Base-by-base conservation (phyloP, 2,888 invertebrate species). In the Caenorhabditis zanzibari region DNA sequence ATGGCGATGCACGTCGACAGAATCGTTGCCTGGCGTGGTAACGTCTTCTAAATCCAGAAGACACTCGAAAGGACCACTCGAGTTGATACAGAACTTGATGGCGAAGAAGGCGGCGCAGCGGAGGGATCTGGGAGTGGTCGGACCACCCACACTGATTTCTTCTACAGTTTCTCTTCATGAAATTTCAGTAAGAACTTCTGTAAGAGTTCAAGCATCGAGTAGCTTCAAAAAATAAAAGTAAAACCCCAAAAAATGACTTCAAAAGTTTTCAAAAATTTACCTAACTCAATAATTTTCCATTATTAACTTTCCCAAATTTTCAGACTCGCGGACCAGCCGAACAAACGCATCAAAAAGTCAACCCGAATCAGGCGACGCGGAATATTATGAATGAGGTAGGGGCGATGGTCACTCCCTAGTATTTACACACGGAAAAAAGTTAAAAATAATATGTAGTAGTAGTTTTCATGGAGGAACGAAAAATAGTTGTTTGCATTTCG, bases 301-400 rank as follows among this genome's bases (percentile, higher is more conserved):
- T n/a, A n/a, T n/a, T n/a, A n/a, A n/a, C n/a, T n/a, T n/a, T n/a
- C n/a, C 24, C 38, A n/a, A 26, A n/a, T 49, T 82, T 82, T 56
- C 82, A 82, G 82, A 77, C 68, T 26, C 77, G 77, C 28, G 52
- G 26, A 28, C 41, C 58, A 41, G 44, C 64, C 44, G 82, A 77
- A 38, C 64, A 58, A n/a, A 77, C 77, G 14, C 77, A 77, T 63
- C 61, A 64, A 41, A 68, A 83, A 59, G 28, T 41, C 24, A 73
- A 66, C 47, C 66, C n/a, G 19, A 86, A 86, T 69, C 76, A 79
- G 58, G 58, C 74, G 61, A 88, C 88, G 9, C 68, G 85, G 22
- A 85, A 86, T 72, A 72, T 84, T 38, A 88, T 88, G 86, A 85
- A 86, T 73, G 87, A 88, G 85, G 88, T 87, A 28, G n/a, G 85